phyloP scores from a whole-genome alignment of 2,113 vertebrate species.

The Macroglossus sobrinus region DNA sequence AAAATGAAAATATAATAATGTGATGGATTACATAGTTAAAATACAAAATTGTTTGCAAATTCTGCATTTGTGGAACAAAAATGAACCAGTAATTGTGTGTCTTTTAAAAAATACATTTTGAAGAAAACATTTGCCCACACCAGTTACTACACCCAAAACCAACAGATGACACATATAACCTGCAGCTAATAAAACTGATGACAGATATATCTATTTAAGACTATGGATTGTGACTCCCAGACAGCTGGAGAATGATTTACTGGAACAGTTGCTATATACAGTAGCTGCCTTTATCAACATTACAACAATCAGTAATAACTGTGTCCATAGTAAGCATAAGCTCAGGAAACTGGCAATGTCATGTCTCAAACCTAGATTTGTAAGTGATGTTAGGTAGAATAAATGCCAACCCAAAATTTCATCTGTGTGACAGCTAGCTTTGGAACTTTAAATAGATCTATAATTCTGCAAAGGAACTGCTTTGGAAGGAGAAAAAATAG shows the following conservation, averaged over 20 bases:
- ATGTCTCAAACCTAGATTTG: neutral
- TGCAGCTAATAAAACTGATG: conserved; percentile 21
- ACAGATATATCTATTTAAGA: conserved; percentile 58
- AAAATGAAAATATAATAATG: neutral
- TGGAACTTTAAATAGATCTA: neutral
- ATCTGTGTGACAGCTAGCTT: neutral
- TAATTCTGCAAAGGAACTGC: neutral
- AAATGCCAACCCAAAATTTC: neutral
- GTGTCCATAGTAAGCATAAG: neutral
- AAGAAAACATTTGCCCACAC: conserved; percentile 9
- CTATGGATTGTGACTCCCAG: neutral
- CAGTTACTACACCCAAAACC: neutral
- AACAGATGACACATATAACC: neutral
- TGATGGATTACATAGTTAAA: neutral
- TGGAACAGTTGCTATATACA: conserved; percentile 16
- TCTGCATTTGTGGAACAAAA: neutral
- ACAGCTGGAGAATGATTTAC: conserved; percentile 28
- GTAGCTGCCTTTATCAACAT: conserved; percentile 18
- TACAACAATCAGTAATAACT: neutral
- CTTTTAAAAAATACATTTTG: neutral
- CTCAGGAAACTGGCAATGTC: conserved; percentile 17
- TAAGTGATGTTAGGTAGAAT: neutral
- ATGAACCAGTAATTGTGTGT: neutral
- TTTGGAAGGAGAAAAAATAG: neutral
- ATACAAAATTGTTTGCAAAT: neutral